These are phyloP conservation scores for Acipenser oxyrinchus DNA, from an alignment of 2,797 vertebrate genomes.

Conservation along the genomic window DNA sequence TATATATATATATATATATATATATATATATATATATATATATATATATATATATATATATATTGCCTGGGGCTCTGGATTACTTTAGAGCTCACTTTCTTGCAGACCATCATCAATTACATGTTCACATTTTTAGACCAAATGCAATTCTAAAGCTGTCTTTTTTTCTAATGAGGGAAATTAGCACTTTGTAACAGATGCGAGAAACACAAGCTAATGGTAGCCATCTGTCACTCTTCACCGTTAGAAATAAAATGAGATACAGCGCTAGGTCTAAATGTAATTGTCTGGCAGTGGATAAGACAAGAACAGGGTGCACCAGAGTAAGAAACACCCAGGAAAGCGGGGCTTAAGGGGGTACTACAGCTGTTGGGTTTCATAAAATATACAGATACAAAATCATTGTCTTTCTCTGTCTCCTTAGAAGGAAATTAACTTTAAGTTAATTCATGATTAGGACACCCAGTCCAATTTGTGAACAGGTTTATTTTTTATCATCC, in stretches of 20 bases:
- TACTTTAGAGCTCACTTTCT: conserved; percentile 21
- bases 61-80: conserved; percentile 25
- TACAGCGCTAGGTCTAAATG: conserved; percentile 22
- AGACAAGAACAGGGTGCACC: conserved; percentile 13
- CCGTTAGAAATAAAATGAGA: conserved; percentile 18
- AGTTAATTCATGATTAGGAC: too few species aligned
- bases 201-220: conserved; percentile 24
- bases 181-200: conserved; percentile 32
- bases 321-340: neutral
- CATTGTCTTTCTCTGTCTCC: too few species aligned
- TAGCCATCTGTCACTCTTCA: conserved; percentile 30
- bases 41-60: too few species aligned
- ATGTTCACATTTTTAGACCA: conserved; percentile 15
- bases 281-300: conserved; percentile 25
- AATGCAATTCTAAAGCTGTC: conserved; percentile 25
- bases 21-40: too few species aligned
- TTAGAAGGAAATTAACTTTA: too few species aligned
- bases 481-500: too few species aligned
- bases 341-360: conserved; percentile 17
- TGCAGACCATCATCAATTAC: conserved; percentile 18
- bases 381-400: too few species aligned
- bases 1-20: too few species aligned
- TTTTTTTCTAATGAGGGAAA: conserved; percentile 34
- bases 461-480: too few species aligned
- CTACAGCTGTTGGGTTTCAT: conserved; percentile 26